These are phyloP conservation scores for Lepidurus arcticus DNA, from an alignment of 1,140 invertebrate species.

Conservation along the genomic window DNA sequence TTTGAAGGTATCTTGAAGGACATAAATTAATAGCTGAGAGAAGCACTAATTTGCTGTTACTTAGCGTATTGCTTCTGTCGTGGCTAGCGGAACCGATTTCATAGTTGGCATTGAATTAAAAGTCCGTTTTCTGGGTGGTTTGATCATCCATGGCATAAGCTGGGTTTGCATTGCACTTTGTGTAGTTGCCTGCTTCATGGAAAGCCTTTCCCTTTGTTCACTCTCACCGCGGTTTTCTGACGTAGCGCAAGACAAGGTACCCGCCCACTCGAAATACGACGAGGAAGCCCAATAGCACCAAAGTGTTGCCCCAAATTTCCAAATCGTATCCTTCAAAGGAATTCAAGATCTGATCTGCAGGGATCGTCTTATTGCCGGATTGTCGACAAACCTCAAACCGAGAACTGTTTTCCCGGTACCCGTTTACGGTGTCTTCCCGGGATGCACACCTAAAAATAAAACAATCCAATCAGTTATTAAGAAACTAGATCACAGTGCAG, in stretches of 20 bases:
- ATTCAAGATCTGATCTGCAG: conserved; percentile 60
- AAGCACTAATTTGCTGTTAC: too few species aligned
- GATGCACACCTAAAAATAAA: too few species aligned
- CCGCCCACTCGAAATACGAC: conserved; percentile 65
- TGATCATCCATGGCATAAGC: conserved; percentile 3
- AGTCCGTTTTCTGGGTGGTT: not conserved
- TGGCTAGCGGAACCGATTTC: too few species aligned
- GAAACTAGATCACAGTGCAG: too few species aligned
- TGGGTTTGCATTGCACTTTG: conserved; percentile 25
- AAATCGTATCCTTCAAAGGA: conserved; percentile 47
- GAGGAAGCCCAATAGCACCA: conserved; percentile 65
- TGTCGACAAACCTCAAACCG: conserved; percentile 59
- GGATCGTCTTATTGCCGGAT: conserved; percentile 50
- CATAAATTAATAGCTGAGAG: too few species aligned
- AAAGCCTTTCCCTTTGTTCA: not conserved
- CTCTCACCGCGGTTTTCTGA: conserved; percentile 52
- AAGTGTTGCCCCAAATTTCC: conserved; percentile 69
- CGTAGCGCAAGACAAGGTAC: conserved; percentile 66
- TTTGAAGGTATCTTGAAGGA: too few species aligned
- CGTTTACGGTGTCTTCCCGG: conserved; percentile 42
- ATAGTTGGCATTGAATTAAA: not conserved
- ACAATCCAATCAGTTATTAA: too few species aligned
- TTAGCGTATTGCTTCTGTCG: too few species aligned
- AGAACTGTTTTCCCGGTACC: conserved; percentile 58
- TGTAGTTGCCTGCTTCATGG: conserved; percentile 5